phyloP scores from a whole-genome alignment of 2,113 vertebrate species.

The Hassar affinis region DNA sequence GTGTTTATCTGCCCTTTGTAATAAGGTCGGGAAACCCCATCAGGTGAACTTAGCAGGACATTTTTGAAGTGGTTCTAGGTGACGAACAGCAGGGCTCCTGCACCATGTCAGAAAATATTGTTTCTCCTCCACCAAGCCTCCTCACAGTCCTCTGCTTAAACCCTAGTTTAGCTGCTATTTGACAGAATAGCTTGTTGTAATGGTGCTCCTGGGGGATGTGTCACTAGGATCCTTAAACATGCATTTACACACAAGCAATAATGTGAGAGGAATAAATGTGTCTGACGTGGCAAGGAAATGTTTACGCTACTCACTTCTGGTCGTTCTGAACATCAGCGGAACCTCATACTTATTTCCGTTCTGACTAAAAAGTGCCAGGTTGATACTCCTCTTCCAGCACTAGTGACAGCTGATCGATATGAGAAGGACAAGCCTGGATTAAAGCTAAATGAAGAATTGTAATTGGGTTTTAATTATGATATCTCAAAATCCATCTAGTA shows the following conservation, averaged over 20 bases:
- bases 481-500: neutral
- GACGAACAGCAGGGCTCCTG: neutral
- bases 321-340: neutral
- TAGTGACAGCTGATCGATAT: neutral
- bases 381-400: neutral
- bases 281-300: neutral
- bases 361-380: neutral
- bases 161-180: neutral
- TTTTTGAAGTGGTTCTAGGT: slow-evolving; percentile 32
- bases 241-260: slow-evolving; percentile 1
- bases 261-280: slow-evolving; percentile 33
- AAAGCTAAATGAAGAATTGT: neutral
- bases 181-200: no score
- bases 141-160: neutral
- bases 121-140: neutral
- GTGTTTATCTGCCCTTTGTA: slow-evolving; percentile 6
- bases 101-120: neutral
- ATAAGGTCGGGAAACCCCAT: neutral
- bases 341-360: neutral
- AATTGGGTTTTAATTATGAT: neutral
- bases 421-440: neutral
- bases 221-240: slow-evolving; percentile 23
- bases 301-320: slow-evolving; percentile 4
- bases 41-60: slow-evolving; percentile 6
- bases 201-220: neutral